Evolutionary conservation across 2,888 invertebrate species (phyloP).

Genomic region (Apamea monoglypha): DNA sequence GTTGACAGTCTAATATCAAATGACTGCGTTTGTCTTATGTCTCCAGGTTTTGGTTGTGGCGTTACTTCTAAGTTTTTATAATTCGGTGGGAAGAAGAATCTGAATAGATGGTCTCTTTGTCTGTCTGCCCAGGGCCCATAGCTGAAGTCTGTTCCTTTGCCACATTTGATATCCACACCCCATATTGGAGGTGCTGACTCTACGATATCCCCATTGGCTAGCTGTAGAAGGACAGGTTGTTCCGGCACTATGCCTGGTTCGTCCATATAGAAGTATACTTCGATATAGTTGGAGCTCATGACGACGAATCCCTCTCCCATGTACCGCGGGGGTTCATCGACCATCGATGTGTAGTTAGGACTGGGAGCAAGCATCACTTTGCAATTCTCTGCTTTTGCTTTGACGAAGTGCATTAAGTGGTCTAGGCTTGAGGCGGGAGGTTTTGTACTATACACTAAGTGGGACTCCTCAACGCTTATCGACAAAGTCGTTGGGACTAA

Average conservation of each 20-base stretch:
- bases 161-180: slow-evolving; percentile 98
- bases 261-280: slow-evolving; percentile 99
- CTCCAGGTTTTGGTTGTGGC: slow-evolving; percentile 95
- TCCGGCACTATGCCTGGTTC: slow-evolving; percentile 98
- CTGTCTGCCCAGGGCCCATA: slow-evolving; percentile 99
- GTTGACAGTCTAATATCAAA: slow-evolving; percentile 98
- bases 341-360: slow-evolving; percentile 97
- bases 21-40: slow-evolving; percentile 96
- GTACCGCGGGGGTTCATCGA: slow-evolving; percentile 97
- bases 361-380: slow-evolving; percentile 99
- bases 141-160: slow-evolving; percentile 98
- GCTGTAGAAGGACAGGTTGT: slow-evolving; percentile 96
- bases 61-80: slow-evolving; percentile 95
- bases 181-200: slow-evolving; percentile 98
- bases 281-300: slow-evolving; percentile 98
- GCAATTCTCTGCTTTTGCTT: slow-evolving; percentile 98
- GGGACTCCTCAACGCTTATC: slow-evolving; percentile 97
- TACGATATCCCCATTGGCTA: slow-evolving; percentile 98
- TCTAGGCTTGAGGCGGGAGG: slow-evolving; percentile 98
- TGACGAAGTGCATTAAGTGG: slow-evolving; percentile 98
- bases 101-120: slow-evolving; percentile 98
- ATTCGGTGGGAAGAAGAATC: slow-evolving; percentile 98
- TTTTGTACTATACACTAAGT: slow-evolving; percentile 98
- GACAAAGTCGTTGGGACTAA: slow-evolving; percentile 98
- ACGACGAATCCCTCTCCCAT: slow-evolving; percentile 99